A percentile compares a stretch with the other conserved stretches of the same genome.
Conservation (phyloP, 2,113 vertebrate species). For the Semicossyphus pulcher region DNA sequence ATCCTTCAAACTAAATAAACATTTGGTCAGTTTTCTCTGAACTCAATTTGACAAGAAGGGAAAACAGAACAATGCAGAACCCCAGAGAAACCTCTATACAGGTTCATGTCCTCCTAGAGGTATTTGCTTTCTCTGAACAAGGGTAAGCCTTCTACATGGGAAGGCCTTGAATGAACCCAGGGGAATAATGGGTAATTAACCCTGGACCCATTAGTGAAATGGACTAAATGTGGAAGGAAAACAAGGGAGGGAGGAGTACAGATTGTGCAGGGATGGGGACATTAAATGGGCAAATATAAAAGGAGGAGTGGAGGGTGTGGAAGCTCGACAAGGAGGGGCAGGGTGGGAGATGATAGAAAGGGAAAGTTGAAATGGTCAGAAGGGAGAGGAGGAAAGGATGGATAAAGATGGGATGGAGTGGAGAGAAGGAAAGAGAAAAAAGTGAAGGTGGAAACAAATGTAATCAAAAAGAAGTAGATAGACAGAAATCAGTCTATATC, state of each 20-base stretch:
- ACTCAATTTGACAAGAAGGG: not conserved
- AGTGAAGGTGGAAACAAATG: not conserved
- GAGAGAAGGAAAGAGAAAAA: not conserved
- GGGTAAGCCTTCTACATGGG: not conserved
- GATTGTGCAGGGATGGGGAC: not conserved
- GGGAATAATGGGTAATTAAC: not conserved
- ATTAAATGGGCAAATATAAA: not conserved
- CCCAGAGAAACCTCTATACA: not conserved
- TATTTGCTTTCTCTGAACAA: slow-evolving; percentile 10
- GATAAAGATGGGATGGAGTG: too few relatives aligned
- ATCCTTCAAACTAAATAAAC: not conserved
- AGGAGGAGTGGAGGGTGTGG: not conserved
- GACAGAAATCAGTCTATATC: not conserved
- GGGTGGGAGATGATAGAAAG: not conserved
- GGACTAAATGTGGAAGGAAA: not conserved
- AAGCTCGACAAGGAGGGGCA: not conserved
- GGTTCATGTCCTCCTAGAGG: not conserved
- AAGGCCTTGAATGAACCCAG: slow-evolving; percentile 11
- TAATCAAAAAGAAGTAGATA: not conserved
- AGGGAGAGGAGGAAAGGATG: not conserved
- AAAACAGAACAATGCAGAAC: slow-evolving; percentile 22
- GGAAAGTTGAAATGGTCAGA: not conserved
- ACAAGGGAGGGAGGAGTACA: not conserved
- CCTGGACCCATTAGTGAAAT: not conserved
- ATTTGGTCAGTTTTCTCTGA: not conserved